Evolutionary conservation across 53 echinoderm and acorn worm species (phyloP).

Genomic region (Stichopus horrens): DNA sequence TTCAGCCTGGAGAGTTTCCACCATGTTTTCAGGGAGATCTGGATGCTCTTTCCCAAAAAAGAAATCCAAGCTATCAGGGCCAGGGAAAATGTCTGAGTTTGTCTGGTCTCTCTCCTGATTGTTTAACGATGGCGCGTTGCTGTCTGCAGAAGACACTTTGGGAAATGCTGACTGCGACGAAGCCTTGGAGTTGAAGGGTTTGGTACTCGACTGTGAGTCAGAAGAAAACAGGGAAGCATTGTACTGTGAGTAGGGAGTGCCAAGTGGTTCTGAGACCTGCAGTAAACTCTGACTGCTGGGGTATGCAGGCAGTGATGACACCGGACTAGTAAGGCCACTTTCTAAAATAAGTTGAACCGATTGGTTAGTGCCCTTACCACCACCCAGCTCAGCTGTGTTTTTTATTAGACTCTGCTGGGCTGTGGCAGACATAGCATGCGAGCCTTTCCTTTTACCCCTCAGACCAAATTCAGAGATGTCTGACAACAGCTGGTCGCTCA

Average conservation of each 20-base stretch:
- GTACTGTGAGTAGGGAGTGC: slow-evolving; percentile 26
- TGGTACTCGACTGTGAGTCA: slow-evolving; percentile 21
- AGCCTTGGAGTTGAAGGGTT: slow-evolving; percentile 14
- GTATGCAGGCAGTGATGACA: background rate
- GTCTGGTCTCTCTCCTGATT: slow-evolving; percentile 27
- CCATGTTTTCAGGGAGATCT: slow-evolving; percentile 27
- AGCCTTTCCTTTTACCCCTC: slow-evolving; percentile 17
- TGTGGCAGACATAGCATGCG: background rate
- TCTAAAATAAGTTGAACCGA: background rate
- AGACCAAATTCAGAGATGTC: background rate
- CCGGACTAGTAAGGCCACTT: background rate
- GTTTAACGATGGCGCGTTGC: background rate
- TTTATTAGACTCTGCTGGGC: background rate
- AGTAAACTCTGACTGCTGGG: background rate
- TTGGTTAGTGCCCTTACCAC: background rate
- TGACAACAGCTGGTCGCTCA: background rate
- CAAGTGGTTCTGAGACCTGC: slow-evolving; percentile 10
- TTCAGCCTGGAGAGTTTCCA: slow-evolving; percentile 10
- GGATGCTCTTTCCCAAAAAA: slow-evolving; percentile 45
- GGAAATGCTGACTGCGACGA: background rate
- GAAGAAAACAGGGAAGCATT: background rate
- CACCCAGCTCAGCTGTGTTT: background rate
- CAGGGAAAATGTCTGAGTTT: slow-evolving; percentile 12
- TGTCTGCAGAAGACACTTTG: slow-evolving; percentile 21
- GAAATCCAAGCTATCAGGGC: slow-evolving; percentile 33